These are phyloP conservation scores for Diacarnus erythraeanus DNA, from an alignment of 37 sponge, comb jelly and placozoan genomes.

Conservation along the genomic window DNA sequence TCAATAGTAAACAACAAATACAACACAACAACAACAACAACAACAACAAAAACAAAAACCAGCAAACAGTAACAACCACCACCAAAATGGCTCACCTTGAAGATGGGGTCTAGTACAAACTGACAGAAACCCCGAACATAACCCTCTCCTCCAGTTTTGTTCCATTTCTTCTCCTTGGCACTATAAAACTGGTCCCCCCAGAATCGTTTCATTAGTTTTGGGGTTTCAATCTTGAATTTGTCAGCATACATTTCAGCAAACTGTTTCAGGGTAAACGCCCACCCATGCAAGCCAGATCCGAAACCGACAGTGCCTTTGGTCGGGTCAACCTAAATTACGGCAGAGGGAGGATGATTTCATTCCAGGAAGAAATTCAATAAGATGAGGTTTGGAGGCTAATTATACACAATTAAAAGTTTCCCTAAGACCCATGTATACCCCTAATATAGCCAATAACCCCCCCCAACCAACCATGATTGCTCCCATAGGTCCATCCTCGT, in stretches of 20 bases:
- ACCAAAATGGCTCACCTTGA: constrained; percentile 85
- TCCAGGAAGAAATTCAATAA: background rate
- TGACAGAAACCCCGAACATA: constrained; percentile 93
- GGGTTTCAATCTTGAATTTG: constrained; percentile 95
- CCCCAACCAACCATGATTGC: constrained; percentile 64
- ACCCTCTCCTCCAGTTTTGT: constrained; percentile 76
- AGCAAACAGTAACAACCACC: too few species aligned
- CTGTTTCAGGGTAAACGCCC: constrained; percentile 99
- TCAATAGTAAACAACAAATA: background rate
- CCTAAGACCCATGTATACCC: background rate
- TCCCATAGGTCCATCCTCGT: constrained; percentile 95
- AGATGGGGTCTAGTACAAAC: constrained; percentile 98
- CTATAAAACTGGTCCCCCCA: constrained; percentile 98
- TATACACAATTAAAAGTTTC: too few species aligned
- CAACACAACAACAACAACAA: background rate
- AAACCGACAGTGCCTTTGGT: constrained; percentile 95
- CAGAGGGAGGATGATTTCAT: too few species aligned
- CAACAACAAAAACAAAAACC: background rate
- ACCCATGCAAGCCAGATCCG: constrained; percentile 98
- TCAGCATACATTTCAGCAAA: constrained; percentile 97
- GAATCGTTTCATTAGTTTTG: constrained; percentile 92
- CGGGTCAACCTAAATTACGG: constrained; percentile 69
- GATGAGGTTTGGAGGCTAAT: too few species aligned
- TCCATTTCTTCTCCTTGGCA: constrained; percentile 89
- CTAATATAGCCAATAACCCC: background rate